Conservation (phyloP, 1,140 invertebrate genomes). For the Pissodes strobi region DNA sequence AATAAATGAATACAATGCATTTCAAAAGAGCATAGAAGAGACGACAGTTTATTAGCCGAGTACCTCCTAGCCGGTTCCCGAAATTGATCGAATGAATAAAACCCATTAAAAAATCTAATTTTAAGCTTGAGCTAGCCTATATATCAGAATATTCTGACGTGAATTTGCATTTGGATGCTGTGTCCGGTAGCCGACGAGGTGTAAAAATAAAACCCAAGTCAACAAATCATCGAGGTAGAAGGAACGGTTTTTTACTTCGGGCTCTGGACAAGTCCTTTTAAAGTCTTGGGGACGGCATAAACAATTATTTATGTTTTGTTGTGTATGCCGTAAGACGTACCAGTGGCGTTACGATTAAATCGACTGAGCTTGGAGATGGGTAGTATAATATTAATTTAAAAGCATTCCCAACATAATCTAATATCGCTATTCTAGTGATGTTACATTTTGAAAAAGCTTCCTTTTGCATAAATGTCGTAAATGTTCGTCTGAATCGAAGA, state of each 20-base stretch:
- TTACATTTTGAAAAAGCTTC: no score
- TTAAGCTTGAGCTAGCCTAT: conserved; percentile 42
- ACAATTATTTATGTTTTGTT: conserved; percentile 31
- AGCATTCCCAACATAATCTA: no score
- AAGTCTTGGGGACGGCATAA: conserved; percentile 13
- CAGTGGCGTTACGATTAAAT: conserved; percentile 11
- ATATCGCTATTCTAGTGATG: no score
- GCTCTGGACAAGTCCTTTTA: conserved; percentile 24
- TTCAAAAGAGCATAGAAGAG: no score
- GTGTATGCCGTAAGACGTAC: not conserved
- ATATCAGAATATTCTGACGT: conserved; percentile 42
- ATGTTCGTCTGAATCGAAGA: no score
- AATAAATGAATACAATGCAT: no score
- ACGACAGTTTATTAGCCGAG: not conserved
- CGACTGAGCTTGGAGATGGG: not conserved
- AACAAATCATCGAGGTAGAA: conserved; percentile 39
- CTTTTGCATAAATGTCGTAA: no score
- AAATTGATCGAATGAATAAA: conserved; percentile 4
- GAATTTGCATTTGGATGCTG: conserved; percentile 42
- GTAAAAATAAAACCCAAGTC: conserved; percentile 33
- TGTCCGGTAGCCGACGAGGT: conserved; percentile 33
- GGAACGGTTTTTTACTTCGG: conserved; percentile 22
- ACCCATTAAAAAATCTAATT: conserved; percentile 35
- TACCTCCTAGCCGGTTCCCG: conserved; percentile 12
- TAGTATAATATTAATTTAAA: no score